Evolutionary conservation across 2,888 invertebrate genomes (phyloP).

Genomic region (Halictus quadricinctus): DNA sequence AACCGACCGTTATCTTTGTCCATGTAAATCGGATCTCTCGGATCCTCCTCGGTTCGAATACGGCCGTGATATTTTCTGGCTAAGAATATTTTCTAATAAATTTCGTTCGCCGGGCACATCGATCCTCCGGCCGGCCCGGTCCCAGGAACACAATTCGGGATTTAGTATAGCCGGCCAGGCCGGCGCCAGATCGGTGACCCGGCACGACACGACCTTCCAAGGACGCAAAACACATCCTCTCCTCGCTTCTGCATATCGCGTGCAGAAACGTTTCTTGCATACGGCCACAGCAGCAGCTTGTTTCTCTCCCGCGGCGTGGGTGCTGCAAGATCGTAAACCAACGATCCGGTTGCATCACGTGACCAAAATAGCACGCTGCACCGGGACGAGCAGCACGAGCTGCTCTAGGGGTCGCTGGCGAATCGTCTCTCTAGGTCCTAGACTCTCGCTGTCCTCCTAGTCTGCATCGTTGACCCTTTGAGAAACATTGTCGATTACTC

Average conservation of each 20-base stretch:
- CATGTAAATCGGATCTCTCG: neutral
- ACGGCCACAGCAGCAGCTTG: slow-evolving; percentile 40
- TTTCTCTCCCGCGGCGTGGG: slow-evolving; percentile 60
- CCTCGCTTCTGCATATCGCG: slow-evolving; percentile 56
- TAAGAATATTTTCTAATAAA: slow-evolving; percentile 61
- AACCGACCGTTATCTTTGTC: slow-evolving; percentile 54
- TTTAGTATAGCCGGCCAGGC: slow-evolving; percentile 68
- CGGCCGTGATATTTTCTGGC: slow-evolving; percentile 49
- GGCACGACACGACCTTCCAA: slow-evolving; percentile 74
- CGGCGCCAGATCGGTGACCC: slow-evolving; percentile 71
- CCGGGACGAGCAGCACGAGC: slow-evolving; percentile 12
- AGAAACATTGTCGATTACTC: neutral
- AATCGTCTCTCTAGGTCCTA: slow-evolving; percentile 26
- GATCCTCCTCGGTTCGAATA: neutral
- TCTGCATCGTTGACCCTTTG: neutral
- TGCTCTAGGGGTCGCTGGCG: slow-evolving; percentile 24
- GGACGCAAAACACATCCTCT: slow-evolving; percentile 71
- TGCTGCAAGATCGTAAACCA: slow-evolving; percentile 68
- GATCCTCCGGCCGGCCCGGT: slow-evolving; percentile 41
- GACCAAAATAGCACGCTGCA: slow-evolving; percentile 70
- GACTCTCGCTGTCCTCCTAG: neutral
- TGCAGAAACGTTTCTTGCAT: slow-evolving; percentile 54
- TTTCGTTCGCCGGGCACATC: slow-evolving; percentile 44
- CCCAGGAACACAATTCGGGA: slow-evolving; percentile 62
- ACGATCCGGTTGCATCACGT: slow-evolving; percentile 72